Conservation (phyloP, 2,797 vertebrate genomes). For the Anniella stebbinsi region DNA sequence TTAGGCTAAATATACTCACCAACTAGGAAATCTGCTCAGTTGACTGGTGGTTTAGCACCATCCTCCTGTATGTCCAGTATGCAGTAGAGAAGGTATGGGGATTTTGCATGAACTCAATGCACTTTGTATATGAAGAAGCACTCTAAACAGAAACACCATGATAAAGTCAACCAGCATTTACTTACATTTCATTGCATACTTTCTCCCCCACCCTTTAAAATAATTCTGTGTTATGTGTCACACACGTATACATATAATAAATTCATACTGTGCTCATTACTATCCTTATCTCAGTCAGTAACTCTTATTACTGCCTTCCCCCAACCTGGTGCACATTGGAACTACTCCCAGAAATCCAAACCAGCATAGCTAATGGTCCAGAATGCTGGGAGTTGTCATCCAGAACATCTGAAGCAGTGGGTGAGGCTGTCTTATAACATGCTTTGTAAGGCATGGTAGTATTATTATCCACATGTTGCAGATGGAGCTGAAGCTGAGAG, state of each 20-base stretch:
- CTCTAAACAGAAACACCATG: background rate
- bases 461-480: background rate
- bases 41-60: background rate
- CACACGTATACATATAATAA: background rate
- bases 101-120: slow-evolving; percentile 7
- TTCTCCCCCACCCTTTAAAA: background rate
- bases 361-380: too few species aligned
- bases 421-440: background rate
- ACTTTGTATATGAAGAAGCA: background rate
- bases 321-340: too few species aligned
- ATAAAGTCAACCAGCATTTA: background rate
- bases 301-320: background rate
- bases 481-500: too few species aligned
- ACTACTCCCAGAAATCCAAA: background rate
- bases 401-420: too few species aligned
- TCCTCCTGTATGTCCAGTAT: background rate
- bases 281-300: background rate
- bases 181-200: background rate
- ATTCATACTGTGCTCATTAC: background rate
- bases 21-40: background rate
- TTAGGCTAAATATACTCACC: background rate
- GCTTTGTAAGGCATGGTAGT: background rate
- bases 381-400: too few species aligned
- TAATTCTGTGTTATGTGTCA: background rate
- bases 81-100: rapidly evolving